Base-by-base conservation (phyloP, 2,888 invertebrate species). In the Dolichomitus sp. region DNA sequence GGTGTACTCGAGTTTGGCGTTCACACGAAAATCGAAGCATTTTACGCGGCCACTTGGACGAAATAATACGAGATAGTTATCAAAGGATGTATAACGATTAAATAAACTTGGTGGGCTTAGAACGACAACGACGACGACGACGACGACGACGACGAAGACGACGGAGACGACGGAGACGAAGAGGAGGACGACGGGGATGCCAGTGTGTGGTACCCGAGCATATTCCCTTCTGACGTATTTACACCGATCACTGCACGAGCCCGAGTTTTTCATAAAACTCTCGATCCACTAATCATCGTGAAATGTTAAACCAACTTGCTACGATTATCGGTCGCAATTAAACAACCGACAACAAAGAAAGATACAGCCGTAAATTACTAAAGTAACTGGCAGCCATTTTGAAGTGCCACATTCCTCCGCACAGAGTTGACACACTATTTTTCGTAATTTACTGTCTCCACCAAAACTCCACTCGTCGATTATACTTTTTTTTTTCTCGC, bases 361-460 rank as follows among this genome's bases (percentile, higher is more conserved):
- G 91, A 92, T 90, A 91, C 91, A 91, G 92, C 92, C 92, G 93
- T 93, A 93, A 93, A 93, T 93, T 93, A 93, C 92, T 92, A 92
- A 92, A 93, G 93, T 93, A 93, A 93, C 93, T 93, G 95, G 96
- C 96, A 95, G 96, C 96, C 96, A 96, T 96, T 95, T 96, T 96
- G 96, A 96, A 96, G 96, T 96, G 96, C 95, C 95, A 96, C 96
- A 96, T 96, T 96, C 96, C 95, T 93, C 89, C 89, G 89, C 89
- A 87, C 89, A 84, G 91, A 92, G 91, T 92, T 91, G 92, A 91
- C 92, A 93, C 90, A 83, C 83, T 92, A 90, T 90, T 92, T 91
- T 90, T 91, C 91, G 88, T 91, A 91, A 91, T 91, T 91, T 91
- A 89, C 88, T 86, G 85, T 86, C 70, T 70, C 19, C 75, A 70